Evolutionary conservation across 2,113 vertebrate species (phyloP), one percentile per base, ranked within the genome.

Genomic region (Solea solea): DNA sequence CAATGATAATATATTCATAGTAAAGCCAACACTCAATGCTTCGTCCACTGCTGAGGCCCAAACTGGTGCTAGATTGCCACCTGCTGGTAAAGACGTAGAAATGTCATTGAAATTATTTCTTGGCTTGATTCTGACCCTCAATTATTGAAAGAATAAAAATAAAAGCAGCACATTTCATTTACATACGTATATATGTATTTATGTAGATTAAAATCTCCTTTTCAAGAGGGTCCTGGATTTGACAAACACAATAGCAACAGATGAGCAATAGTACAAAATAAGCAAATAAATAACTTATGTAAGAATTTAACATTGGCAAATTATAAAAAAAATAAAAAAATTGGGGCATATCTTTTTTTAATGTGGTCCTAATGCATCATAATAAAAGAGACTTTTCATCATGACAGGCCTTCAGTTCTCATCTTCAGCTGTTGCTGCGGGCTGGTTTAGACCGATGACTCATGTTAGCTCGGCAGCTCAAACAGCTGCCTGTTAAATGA

Each of bases 401-500:
- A 16, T 65, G 53, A 53, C 54, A 78, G 56, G 12, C 8, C 45
- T 69, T 41, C 49, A 45, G 12, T 56, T 67, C 51, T 14, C 52
- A 52, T 41, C 11, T 4, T 12, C 21, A 56, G 65, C 61, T 40
- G 49, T 44, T 68, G 64, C 69, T 40, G 46, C 42, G 11, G 68
- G 54, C 72, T 84, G 56, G 84, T 80, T 74, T 72, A 72, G 45
- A 83, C 68, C 51, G 69, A 86, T 72, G 79, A 78, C 25, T 65
- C 69, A 73, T 60, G 63, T 71, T 77, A 45, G 69, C 72, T 81
- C 50, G 51, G 27, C 41, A 28, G 59, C 34, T 63, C 49, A 45
- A 77, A 72, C 86, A 83, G 67, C 68, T 80, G 78, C 48, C 55
- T 7, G 9, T 58, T 67, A 80, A 82, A 83, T 82, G 74, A 67